Base-by-base conservation (phyloP, 2,797 vertebrate genomes). In the Galago senegalensis region DNA sequence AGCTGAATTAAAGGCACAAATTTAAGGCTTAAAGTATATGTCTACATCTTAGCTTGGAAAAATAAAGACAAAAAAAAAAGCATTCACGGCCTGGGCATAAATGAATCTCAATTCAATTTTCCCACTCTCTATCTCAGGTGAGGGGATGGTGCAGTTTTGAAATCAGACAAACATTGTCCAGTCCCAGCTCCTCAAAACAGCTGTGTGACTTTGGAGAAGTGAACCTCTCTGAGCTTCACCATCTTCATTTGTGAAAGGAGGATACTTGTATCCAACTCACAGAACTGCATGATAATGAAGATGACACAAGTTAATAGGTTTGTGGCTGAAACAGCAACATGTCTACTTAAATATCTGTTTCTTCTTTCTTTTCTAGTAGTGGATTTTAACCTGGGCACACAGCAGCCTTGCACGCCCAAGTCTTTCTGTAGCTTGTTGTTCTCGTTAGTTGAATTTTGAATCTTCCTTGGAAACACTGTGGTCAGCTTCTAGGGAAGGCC, bases 361-460 rank as follows among this genome's bases (percentile, higher is more conserved):
- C 31, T 12, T 86, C 63, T 95, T 89, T 61, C 27, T 53, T 80
- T 90, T 31, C 53, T 18, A 61, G n/a, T 7, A 25, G 31, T 27
- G 5, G 17, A 56, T 43, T 90, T 89, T 61, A 9, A 69, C 20
- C 31, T 10, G 27, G 34, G 23, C 6, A n/a, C 31, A 12, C 2
- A 61, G 49, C 53, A 63, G 12, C 13, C 37, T 87, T 20, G 3
- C 11, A 60, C 58, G 76, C 85, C 79, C 23, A 58, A 89, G 56
- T 83, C 49, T 17, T 14, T 13, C 25, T 63, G 21, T 4, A 76
- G 7, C 13, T 17, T 43, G 27, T 53, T 37, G 14, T 56, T 81
- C 81, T 34, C n/a, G 40, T 87, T 73, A 49, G 84, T 67, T 86
- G 77, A 83, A 40, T 87, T 80, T 40, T 84, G 83, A 94, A 27